These are phyloP conservation scores for Zingel zingel DNA, from an alignment of 2,113 vertebrate species.

Conservation along the genomic window DNA sequence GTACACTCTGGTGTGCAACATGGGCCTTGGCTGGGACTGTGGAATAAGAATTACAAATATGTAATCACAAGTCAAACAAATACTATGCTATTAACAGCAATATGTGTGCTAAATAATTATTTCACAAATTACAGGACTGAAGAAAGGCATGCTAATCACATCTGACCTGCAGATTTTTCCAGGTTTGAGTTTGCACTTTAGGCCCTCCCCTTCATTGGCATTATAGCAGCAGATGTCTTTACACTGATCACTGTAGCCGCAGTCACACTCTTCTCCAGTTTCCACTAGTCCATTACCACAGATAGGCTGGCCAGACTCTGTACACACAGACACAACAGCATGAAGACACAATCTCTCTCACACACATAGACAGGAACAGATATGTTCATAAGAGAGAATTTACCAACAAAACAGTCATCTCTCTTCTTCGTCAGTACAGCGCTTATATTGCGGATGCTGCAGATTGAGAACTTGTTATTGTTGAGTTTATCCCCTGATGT, in stretches of 20 bases:
- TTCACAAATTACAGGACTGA: neutral
- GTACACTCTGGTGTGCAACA: slow-evolving; percentile 89
- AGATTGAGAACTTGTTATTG: slow-evolving; percentile 97
- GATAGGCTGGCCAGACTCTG: slow-evolving; percentile 97
- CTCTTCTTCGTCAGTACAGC: slow-evolving; percentile 94
- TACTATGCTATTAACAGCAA: neutral
- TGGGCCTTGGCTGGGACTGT: slow-evolving; percentile 94
- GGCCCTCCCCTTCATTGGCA: slow-evolving; percentile 88
- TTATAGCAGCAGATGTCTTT: slow-evolving; percentile 91
- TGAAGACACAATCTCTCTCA: slow-evolving; percentile 47
- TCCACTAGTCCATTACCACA: slow-evolving; percentile 98
- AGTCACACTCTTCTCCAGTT: slow-evolving; percentile 93
- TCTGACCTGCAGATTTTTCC: slow-evolving; percentile 90
- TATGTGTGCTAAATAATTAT: neutral
- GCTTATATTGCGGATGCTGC: slow-evolving; percentile 96
- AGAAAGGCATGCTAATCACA: neutral
- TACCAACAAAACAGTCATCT: slow-evolving; percentile 95
- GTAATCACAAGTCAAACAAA: neutral
- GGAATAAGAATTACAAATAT: slow-evolving; percentile 9
- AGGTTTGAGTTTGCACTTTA: slow-evolving; percentile 90
- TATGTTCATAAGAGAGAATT: slow-evolving; percentile 48
- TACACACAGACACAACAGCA: slow-evolving; percentile 30
- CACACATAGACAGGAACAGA: neutral
- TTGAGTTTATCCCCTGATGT: slow-evolving; percentile 96
- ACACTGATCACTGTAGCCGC: slow-evolving; percentile 96